phyloP scores from a whole-genome alignment of 30 jellyfish, hydroid and myxozoan genomes.

The Aurelia aurita complex sp. Pacific region DNA sequence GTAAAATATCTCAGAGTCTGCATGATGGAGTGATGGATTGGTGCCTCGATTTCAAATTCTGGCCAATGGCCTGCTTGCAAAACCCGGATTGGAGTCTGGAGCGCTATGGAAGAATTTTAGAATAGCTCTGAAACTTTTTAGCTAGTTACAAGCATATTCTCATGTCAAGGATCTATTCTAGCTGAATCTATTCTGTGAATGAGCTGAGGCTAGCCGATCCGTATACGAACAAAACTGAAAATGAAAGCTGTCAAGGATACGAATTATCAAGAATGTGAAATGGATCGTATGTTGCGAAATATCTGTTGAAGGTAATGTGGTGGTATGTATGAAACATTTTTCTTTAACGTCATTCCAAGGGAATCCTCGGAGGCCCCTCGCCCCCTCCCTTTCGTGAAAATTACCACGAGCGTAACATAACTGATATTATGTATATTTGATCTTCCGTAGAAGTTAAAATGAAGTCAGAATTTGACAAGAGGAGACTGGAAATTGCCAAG shows the following conservation, averaged over 20 bases:
- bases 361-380: conserved; percentile 18
- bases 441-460: conserved; percentile 6
- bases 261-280: no score
- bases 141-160: neutral
- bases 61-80: no score
- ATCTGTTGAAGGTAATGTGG: conserved; percentile 8
- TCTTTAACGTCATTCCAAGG: neutral
- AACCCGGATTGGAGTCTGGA: no score
- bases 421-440: neutral
- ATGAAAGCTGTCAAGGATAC: no score
- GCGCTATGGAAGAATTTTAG: no score
- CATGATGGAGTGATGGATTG: no score
- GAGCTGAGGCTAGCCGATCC: no score
- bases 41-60: no score
- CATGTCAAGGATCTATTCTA: conserved; percentile 25
- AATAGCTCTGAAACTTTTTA: neutral
- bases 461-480: conserved; percentile 13
- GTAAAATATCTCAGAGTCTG: no score
- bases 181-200: neutral
- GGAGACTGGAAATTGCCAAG: conserved; percentile 8
- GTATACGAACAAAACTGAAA: no score
- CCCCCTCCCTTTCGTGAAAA: conserved; percentile 1
- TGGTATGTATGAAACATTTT: conserved; percentile 21
- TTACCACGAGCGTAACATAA: neutral
- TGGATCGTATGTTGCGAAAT: neutral